phyloP scores from a whole-genome alignment of 2,797 vertebrate species.

The Pipistrellus pipistrellus region DNA sequence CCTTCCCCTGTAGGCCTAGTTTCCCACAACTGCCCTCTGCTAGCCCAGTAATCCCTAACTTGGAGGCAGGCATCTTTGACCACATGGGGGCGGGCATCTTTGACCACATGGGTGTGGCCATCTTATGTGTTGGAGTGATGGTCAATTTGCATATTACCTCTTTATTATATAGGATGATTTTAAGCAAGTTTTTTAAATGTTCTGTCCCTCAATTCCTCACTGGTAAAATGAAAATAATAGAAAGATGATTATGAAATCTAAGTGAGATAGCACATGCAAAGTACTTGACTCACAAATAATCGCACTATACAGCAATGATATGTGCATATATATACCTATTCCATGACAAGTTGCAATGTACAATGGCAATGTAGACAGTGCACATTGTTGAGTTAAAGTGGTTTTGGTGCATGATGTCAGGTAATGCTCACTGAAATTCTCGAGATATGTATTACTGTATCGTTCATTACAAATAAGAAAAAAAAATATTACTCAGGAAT shows the following conservation, averaged over 20 bases:
- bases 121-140: too few relatives aligned
- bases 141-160: too few relatives aligned
- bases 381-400: background rate
- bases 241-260: background rate
- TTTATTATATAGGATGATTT: background rate
- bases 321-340: background rate
- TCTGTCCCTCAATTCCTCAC: background rate
- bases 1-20: too few relatives aligned
- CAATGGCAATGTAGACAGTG: accelerated
- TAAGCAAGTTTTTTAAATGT: background rate
- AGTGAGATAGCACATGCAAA: background rate
- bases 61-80: too few relatives aligned
- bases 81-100: too few relatives aligned
- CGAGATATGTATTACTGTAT: background rate
- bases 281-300: background rate
- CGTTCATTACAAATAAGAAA: background rate
- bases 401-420: background rate
- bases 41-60: too few relatives aligned
- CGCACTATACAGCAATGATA: too few relatives aligned
- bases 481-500: background rate
- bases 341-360: background rate
- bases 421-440: background rate
- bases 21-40: too few relatives aligned
- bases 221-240: background rate
- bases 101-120: too few relatives aligned